These are phyloP conservation scores for Parthenolecanium corni DNA, from an alignment of 2,888 invertebrate species.

Conservation along the genomic window DNA sequence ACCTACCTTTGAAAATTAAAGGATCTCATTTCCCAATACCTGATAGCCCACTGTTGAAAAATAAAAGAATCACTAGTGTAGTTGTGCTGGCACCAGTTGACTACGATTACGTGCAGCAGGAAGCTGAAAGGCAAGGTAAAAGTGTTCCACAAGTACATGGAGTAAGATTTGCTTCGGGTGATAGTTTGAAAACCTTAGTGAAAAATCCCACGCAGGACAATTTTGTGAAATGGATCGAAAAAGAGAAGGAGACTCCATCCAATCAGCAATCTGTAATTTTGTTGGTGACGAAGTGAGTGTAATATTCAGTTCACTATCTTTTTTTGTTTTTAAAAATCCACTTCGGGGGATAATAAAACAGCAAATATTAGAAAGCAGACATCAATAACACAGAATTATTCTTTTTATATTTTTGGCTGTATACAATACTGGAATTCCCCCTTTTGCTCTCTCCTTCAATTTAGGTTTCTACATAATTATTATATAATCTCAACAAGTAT, in stretches of 20 bases:
- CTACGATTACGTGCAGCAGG: conserved; percentile 46
- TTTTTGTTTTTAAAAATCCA: background rate
- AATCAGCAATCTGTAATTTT: conserved; percentile 71
- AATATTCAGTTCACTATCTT: background rate
- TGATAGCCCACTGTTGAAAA: conserved; percentile 59
- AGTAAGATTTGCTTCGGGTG: conserved; percentile 61
- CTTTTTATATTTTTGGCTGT: too few relatives aligned
- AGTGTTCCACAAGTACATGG: conserved; percentile 52
- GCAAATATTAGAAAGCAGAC: background rate
- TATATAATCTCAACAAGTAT: too few relatives aligned
- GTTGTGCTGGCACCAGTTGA: conserved; percentile 75
- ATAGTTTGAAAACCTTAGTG: conserved; percentile 60
- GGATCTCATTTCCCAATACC: conserved; percentile 76
- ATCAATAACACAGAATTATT: background rate
- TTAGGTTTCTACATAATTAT: too few relatives aligned
- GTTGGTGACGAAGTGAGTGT: conserved; percentile 65
- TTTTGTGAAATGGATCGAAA: conserved; percentile 66
- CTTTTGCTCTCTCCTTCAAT: too few relatives aligned
- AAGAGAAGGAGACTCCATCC: conserved; percentile 59
- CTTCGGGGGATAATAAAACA: background rate
- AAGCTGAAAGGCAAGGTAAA: conserved; percentile 39
- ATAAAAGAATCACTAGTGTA: conserved; percentile 68
- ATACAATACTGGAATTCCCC: too few relatives aligned
- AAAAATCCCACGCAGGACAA: conserved; percentile 64
- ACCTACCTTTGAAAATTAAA: conserved; percentile 70